These are phyloP conservation scores for Drosophila prostipennis DNA, from an alignment of 2,888 invertebrate genomes.

Conservation along the genomic window DNA sequence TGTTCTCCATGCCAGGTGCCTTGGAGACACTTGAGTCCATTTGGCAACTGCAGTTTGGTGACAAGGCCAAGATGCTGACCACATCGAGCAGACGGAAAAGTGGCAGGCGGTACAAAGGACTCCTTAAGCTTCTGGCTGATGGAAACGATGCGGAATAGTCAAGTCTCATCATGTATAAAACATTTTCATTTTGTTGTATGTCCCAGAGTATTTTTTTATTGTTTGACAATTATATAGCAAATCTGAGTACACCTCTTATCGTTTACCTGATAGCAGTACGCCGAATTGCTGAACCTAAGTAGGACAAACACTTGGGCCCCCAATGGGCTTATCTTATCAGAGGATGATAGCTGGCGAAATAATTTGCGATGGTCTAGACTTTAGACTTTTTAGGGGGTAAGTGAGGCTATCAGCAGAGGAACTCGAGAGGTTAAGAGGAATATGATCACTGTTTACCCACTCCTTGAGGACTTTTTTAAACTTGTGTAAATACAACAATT, in stretches of 20 bases:
- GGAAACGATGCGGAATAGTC: conserved; percentile 69
- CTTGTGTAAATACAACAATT: not conserved
- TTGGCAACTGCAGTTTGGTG: conserved; percentile 80
- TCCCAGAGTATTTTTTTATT: conserved; percentile 23
- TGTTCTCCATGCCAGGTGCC: conserved; percentile 38
- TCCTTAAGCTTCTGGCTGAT: conserved; percentile 73
- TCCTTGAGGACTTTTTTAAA: not conserved
- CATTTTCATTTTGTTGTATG: conserved; percentile 6
- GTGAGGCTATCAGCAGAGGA: not conserved
- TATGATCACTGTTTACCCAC: not conserved
- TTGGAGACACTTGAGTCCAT: conserved; percentile 65
- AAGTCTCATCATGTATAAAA: conserved; percentile 7
- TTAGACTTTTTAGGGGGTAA: conserved; percentile 9
- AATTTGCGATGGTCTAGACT: conserved; percentile 6
- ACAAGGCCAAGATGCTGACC: conserved; percentile 67
- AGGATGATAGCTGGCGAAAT: conserved; percentile 21
- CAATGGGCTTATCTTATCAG: conserved; percentile 38
- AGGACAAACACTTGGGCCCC: conserved; percentile 31
- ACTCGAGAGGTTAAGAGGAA: not conserved
- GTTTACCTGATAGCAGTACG: not conserved
- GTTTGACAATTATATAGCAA: conserved; percentile 37
- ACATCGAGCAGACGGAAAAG: conserved; percentile 5
- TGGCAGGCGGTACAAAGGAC: conserved; percentile 49
- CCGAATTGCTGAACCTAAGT: conserved; percentile 7
- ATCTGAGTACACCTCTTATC: conserved; percentile 22